phyloP scores from a whole-genome alignment of 2,797 vertebrate genomes.

The Rhynchotus rufescens region DNA sequence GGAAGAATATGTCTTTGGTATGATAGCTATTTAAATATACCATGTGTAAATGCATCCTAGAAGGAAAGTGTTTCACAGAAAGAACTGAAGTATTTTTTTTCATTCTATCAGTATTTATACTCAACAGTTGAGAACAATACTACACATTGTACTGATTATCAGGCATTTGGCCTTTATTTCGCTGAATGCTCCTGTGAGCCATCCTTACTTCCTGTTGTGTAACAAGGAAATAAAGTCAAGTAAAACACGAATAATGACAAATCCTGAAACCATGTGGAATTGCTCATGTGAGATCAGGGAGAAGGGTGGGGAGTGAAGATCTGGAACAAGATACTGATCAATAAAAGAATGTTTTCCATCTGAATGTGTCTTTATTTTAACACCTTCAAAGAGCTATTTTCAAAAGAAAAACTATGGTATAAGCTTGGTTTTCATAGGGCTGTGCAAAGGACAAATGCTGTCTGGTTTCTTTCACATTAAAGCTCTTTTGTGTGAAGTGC shows the following conservation, averaged over 20 bases:
- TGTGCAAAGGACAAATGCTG: neutral
- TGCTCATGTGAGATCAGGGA: slow-evolving; percentile 30
- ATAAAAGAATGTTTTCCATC: slow-evolving; percentile 29
- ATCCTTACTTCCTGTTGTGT: slow-evolving; percentile 24
- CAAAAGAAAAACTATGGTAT: neutral
- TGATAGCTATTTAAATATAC: slow-evolving; percentile 13
- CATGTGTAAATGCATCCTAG: neutral
- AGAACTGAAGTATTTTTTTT: neutral
- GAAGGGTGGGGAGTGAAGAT: neutral
- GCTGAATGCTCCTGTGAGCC: slow-evolving; percentile 12
- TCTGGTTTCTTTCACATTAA: neutral
- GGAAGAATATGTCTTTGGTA: neutral
- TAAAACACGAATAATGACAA: slow-evolving; percentile 26
- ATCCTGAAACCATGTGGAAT: slow-evolving; percentile 40
- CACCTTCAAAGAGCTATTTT: neutral
- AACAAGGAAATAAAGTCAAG: slow-evolving; percentile 43
- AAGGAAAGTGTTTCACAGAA: slow-evolving; percentile 1
- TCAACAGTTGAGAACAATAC: slow-evolving; percentile 17
- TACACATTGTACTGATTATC: slow-evolving; percentile 14
- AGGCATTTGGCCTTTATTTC: slow-evolving; percentile 54
- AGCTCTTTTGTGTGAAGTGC: neutral
- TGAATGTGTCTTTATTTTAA: neutral
- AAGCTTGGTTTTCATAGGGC: neutral
- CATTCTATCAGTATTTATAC: slow-evolving; percentile 41
- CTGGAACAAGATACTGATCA: slow-evolving; percentile 18